Conservation (phyloP, 2,797 vertebrate species). For the Catharus ustulatus region DNA sequence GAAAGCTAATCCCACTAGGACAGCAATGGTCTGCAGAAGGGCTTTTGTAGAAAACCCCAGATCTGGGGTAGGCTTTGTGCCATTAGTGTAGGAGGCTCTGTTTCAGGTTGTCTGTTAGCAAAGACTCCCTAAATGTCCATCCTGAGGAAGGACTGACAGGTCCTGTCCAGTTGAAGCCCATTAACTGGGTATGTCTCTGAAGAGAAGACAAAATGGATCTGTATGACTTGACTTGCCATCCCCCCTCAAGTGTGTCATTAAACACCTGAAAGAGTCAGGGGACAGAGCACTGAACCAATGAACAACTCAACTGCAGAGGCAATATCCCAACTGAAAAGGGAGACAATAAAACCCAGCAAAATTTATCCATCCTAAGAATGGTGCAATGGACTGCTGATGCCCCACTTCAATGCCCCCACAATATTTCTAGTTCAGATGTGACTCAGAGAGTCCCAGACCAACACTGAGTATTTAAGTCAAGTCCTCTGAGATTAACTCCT, state of each 20-base stretch:
- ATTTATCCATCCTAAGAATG: neutral
- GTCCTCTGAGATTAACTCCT: neutral
- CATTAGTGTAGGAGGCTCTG: neutral
- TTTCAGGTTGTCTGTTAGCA: neutral
- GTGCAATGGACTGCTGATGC: neutral
- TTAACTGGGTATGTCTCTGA: neutral
- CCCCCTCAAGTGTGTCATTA: accelerated
- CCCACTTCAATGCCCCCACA: neutral
- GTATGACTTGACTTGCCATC: neutral
- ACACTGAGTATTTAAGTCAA: neutral
- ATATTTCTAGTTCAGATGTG: neutral
- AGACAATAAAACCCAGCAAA: neutral
- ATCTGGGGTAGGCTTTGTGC: neutral
- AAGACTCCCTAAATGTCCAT: neutral
- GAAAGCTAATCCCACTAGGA: neutral
- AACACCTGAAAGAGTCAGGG: neutral
- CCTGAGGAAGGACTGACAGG: neutral
- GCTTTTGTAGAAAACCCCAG: neutral
- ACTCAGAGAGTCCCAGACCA: neutral
- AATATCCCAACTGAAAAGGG: neutral
- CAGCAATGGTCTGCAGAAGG: neutral
- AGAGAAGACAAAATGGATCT: neutral
- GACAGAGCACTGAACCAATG: neutral
- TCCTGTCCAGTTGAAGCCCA: neutral
- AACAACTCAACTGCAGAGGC: neutral